Percentiles rank a stretch among this genome's conserved stretches.
Conservation (phyloP, 2,113 vertebrate genomes). For the Microcebus lehilahytsara region DNA sequence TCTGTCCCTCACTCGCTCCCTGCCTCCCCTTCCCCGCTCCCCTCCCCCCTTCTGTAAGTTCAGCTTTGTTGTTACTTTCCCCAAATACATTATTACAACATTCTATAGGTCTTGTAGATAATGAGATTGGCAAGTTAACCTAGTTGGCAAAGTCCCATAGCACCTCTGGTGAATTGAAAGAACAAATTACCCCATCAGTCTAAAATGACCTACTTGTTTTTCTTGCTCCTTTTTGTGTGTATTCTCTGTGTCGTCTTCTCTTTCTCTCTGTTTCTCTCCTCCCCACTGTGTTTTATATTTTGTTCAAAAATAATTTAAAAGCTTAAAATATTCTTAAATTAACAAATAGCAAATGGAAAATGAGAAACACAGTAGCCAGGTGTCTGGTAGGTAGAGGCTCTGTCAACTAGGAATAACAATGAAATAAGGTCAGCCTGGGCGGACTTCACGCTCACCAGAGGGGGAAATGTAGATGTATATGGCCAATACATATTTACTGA, state of each 20-base stretch:
- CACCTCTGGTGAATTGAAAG: not conserved
- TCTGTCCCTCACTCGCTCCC: not conserved
- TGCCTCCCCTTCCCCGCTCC: no score
- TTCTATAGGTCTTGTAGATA: conserved; percentile 47
- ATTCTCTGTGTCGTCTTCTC: no score
- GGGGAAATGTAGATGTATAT: not conserved
- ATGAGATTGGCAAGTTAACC: not conserved
- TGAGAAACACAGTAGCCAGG: not conserved
- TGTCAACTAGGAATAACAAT: not conserved
- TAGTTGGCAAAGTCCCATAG: not conserved
- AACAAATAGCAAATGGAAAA: not conserved
- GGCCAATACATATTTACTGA: not conserved
- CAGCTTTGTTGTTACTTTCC: not conserved
- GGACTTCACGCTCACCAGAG: not conserved
- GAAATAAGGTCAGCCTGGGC: not conserved
- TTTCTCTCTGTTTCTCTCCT: no score
- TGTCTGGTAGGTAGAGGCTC: not conserved
- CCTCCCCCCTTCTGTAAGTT: conserved; percentile 14
- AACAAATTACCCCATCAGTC: not conserved
- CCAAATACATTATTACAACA: conserved; percentile 21
- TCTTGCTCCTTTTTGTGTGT: not conserved
- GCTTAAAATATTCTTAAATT: not conserved
- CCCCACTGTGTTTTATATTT: not conserved
- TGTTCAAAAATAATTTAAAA: not conserved
- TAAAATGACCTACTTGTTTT: not conserved